Evolutionary conservation across 2,888 invertebrate genomes (phyloP).

Genomic region (Saturnia pavonia): DNA sequence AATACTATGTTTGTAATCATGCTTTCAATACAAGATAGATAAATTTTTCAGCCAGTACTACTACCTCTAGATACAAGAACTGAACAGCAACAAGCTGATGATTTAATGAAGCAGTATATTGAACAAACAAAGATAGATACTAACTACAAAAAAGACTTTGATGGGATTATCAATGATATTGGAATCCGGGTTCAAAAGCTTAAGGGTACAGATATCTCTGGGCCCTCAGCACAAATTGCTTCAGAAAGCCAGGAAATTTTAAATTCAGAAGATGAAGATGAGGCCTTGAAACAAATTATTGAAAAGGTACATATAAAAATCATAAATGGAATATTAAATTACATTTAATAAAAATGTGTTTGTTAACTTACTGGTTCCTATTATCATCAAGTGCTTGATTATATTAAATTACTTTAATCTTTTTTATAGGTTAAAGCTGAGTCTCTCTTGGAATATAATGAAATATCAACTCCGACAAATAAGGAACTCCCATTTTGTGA

Average conservation of each 20-base stretch:
- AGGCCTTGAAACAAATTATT: constrained; percentile 58
- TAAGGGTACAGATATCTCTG: constrained; percentile 37
- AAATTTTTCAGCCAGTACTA: constrained; percentile 56
- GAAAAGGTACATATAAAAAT: constrained; percentile 53
- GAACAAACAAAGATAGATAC: constrained; percentile 76
- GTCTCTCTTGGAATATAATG: constrained; percentile 53
- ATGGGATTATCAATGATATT: constrained; percentile 60
- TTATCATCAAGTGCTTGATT: neutral
- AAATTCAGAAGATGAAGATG: constrained; percentile 65
- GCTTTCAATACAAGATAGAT: neutral
- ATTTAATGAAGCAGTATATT: constrained; percentile 84
- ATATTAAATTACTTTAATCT: neutral
- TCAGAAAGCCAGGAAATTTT: constrained; percentile 23
- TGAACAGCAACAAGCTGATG: constrained; percentile 87
- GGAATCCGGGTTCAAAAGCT: constrained; percentile 60
- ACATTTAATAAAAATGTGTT: no score
- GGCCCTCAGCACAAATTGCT: constrained; percentile 23
- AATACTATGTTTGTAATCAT: neutral
- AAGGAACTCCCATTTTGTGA: constrained; percentile 91
- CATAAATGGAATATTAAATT: no score
- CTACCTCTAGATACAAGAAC: constrained; percentile 82
- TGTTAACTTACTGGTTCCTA: no score
- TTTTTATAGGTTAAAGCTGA: constrained; percentile 54
- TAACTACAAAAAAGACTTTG: constrained; percentile 63
- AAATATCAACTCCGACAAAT: constrained; percentile 42